A percentile compares a stretch with the other conserved stretches of the same genome.
Conservation (phyloP, 2,113 vertebrate genomes). For the Todiramphus saurophagus region DNA sequence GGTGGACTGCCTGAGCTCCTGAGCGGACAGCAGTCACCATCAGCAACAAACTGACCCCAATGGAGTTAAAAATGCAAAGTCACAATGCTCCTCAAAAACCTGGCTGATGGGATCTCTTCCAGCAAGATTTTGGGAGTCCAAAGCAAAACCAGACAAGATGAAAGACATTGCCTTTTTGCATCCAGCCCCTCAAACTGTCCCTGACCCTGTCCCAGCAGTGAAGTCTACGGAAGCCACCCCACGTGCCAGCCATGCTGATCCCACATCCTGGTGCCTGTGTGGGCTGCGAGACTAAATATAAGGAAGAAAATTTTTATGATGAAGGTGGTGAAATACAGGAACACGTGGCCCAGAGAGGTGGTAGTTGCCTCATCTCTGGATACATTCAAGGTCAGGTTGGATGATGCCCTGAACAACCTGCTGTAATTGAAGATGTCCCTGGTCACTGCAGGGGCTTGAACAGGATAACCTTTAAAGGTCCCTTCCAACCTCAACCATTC, state of each 20-base stretch:
- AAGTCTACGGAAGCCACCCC: not conserved
- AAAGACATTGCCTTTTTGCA: not conserved
- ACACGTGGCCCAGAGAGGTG: not conserved
- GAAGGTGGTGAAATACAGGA: not conserved
- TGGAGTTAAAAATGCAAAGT: not conserved
- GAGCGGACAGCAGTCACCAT: not conserved
- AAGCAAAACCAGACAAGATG: not conserved
- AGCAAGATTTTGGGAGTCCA: not conserved
- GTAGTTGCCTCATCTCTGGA: no score
- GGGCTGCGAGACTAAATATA: not conserved
- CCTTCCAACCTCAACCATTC: not conserved
- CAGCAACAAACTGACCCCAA: not conserved
- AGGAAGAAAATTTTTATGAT: not conserved
- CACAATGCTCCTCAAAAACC: not conserved
- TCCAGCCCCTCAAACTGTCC: accelerated
- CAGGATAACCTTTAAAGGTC: not conserved
- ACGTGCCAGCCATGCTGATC: not conserved
- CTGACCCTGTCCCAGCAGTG: not conserved
- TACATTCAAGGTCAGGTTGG: not conserved
- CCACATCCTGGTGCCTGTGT: accelerated
- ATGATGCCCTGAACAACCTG: not conserved
- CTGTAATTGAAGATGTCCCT: not conserved
- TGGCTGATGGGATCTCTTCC: not conserved
- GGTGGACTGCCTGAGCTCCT: not conserved
- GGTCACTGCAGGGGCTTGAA: not conserved